Conservation (phyloP, 2,797 vertebrate genomes). For the Ceyx erithaca region DNA sequence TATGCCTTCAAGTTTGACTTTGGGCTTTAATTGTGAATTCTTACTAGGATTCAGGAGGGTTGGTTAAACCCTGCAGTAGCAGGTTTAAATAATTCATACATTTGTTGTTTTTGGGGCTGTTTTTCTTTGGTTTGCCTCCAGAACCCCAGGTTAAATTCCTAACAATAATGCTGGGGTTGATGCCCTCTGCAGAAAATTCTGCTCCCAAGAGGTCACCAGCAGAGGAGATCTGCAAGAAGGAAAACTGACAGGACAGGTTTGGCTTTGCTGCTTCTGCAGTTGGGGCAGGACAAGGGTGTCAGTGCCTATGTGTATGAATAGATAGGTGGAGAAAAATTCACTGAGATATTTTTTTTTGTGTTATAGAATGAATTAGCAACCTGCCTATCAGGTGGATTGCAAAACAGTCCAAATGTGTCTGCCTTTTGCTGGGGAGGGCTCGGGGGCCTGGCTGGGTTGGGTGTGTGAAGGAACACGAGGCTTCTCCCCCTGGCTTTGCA, state of each 20-base stretch:
- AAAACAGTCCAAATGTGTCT: background rate
- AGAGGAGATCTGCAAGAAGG: background rate
- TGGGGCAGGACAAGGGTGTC: background rate
- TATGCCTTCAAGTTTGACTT: background rate
- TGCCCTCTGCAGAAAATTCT: background rate
- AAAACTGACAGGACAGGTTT: background rate
- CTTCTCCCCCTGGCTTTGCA: background rate
- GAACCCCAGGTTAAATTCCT: background rate
- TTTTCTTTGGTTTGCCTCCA: background rate
- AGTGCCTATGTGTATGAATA: fast-evolving
- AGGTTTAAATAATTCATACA: background rate
- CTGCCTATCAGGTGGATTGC: background rate
- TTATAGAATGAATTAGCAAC: background rate
- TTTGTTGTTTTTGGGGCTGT: background rate
- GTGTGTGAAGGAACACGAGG: fast-evolving
- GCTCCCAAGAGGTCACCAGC: background rate
- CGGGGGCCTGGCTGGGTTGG: fast-evolving
- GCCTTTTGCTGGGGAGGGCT: background rate
- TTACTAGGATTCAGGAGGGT: background rate
- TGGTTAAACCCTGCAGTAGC: background rate
- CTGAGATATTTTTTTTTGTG: background rate
- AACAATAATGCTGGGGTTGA: background rate
- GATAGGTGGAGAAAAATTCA: background rate
- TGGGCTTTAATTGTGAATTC: background rate
- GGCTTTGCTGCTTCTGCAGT: background rate